Evolutionary conservation across 2,797 vertebrate genomes (phyloP), one percentile per base, ranked within the genome.

Genomic region (Pteronotus mesoamericanus): DNA sequence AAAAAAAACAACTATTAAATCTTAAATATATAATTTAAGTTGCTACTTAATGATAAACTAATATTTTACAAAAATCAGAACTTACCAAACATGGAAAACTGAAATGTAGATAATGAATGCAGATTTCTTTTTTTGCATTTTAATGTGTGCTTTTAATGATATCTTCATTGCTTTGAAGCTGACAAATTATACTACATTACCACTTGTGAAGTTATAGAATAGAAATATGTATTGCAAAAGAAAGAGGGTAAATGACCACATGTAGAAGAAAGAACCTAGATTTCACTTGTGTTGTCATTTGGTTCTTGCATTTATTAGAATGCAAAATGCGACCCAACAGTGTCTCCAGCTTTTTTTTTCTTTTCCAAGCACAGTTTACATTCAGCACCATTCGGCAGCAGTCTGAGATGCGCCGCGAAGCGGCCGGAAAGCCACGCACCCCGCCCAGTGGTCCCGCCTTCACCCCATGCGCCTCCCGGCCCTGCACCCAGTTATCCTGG

Each of bases 31-130:
- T 89, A 80, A 94, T 61, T 96, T 95, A 48, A 79, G 42, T 97
- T 94, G 86, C 90, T 90, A 78, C 6, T 97, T 95, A 79, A 96
- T 82, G 91, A 0, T 95, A 82, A 96, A 96, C 86, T 68, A 94
- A 93, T 94, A 75, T 15, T 93, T 97, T 10, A 87, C n/a, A 39
- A 57, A 96, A 89, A 75, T 94, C 97, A 97, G 98, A 96, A 86
- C 90, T 91, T 91, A 85, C 89, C 29, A 86, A 66, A 34, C 53
- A 95, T 74, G 78, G 93, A 89, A 80, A 93, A 75, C 91, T 34
- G 4, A 2, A 86, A 39, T 61, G 12, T 61, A 61, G 57, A 61
- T 61, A 61, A 68, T 94, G 29, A 89, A 86, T 85, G 78, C 96
- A 95, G 86, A 55, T 96, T 96, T 94, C 92, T 77, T 94, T 53